Base-by-base conservation (phyloP, 2,797 vertebrate species). In the Sarcoramphus papa region DNA sequence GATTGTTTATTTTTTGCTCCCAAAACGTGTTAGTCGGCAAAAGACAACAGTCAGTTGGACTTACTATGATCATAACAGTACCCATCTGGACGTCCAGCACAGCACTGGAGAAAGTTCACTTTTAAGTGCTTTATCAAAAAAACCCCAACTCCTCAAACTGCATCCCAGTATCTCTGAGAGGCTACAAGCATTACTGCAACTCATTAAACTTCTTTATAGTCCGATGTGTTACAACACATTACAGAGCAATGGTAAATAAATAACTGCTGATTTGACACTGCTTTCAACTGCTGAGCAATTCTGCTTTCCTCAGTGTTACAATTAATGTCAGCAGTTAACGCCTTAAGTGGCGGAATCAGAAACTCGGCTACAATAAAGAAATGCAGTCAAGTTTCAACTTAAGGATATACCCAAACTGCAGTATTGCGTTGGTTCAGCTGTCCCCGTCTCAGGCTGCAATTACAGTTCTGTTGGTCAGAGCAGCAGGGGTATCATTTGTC, bases 391-490 rank as follows among this genome's bases (percentile, higher is more conserved):
- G 67, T 93, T 75, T 88, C 83, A 88, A 14, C 48, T 92, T 87
- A 90, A 85, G 79, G 92, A 93, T 62, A 63, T 16, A 83, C 35
- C 79, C 91, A 50, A 90, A 90, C 45, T 82, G 76, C 77, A 70
- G 57, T 54, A 54, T 3, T 5, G 67, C 0, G 0, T 50, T 57
- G n/a, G 63, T 50, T 97, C 93, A 92, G 87, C 89, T 83, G 43
- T 95, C 90, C 90, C 80, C 3, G 9, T 91, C 81, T 88, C 62
- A 62, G 93, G 35, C 79, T 88, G 90, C 95, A 96, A 96, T 97
- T 96, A 97, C 81, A 92, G 77, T 95, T 93, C 86, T 88, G 90
- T 62, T 95, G 96, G 97, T 89, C 93, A 92, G 96, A 96, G 94
- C 94, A 95, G 74, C 85, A 91, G 81, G 65, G 88, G 60, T 60